Evolutionary conservation across 2,797 vertebrate genomes (phyloP).

Genomic region (Poeciliopsis presidionis): DNA sequence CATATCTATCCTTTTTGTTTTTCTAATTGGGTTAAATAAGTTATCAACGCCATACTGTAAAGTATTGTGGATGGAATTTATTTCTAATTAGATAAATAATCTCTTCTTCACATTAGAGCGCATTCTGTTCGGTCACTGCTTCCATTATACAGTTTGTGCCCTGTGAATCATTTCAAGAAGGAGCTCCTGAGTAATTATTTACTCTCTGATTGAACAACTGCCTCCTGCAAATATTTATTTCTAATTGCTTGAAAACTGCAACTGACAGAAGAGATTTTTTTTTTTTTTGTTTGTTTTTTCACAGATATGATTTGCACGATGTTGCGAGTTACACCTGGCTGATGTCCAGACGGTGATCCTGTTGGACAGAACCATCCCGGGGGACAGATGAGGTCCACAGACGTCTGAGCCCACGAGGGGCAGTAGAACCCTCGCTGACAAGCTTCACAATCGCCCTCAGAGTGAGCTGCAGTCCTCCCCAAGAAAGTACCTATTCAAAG

Average conservation of each 20-base stretch:
- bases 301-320: neutral
- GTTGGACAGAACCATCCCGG: slow-evolving; percentile 89
- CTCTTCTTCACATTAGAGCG: neutral
- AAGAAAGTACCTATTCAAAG: slow-evolving; percentile 81
- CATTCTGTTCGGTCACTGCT: neutral
- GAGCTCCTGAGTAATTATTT: neutral
- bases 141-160: neutral
- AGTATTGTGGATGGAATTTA: neutral
- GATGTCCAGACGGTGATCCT: slow-evolving; percentile 79
- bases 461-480: slow-evolving; percentile 74
- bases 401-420: slow-evolving; percentile 80
- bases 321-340: slow-evolving; percentile 74
- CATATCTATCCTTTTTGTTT: neutral
- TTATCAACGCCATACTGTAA: neutral
- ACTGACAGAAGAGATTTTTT: too few species aligned
- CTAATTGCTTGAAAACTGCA: neutral
- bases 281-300: too few species aligned
- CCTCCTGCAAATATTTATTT: neutral
- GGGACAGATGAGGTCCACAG: slow-evolving; percentile 79
- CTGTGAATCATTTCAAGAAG: neutral
- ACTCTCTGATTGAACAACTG: neutral
- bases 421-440: slow-evolving; percentile 88
- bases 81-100: neutral
- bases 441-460: slow-evolving; percentile 77
- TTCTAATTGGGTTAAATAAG: neutral